Percentiles rank a stretch among this genome's conserved stretches.
Conservation (phyloP, 2,113 vertebrate genomes). For the Pavo muticus region DNA sequence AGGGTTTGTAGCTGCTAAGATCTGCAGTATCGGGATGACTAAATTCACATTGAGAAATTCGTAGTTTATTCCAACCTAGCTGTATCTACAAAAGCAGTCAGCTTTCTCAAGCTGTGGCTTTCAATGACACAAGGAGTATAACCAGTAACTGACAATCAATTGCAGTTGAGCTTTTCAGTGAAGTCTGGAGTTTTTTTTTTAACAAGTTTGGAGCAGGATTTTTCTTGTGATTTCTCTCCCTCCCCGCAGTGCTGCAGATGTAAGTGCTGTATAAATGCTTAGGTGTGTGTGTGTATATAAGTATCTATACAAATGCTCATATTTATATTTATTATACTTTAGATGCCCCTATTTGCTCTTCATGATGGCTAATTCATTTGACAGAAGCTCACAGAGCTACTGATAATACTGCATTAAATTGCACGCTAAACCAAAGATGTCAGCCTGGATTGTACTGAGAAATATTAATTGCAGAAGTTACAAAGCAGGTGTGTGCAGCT, state of each 20-base stretch:
- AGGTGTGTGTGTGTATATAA: neutral
- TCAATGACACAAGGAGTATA: neutral
- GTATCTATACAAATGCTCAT: neutral
- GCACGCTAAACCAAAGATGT: neutral
- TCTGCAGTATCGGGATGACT: neutral
- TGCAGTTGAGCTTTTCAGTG: neutral
- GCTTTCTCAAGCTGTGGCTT: neutral
- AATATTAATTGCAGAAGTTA: conserved; percentile 35
- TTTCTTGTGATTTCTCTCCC: neutral
- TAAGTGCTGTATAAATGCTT: neutral
- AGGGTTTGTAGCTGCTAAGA: neutral
- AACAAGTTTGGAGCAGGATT: neutral
- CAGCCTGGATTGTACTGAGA: neutral
- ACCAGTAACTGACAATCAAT: neutral
- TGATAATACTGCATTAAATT: neutral
- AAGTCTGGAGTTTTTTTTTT: neutral
- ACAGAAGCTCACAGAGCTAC: neutral
- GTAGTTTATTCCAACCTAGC: neutral
- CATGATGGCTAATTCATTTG: conserved; percentile 14
- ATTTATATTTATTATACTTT: neutral
- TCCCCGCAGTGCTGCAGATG: neutral
- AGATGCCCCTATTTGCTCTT: neutral
- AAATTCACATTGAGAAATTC: neutral
- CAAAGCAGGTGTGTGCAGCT: neutral
- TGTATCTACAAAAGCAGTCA: neutral